phyloP scores from a whole-genome alignment of 2,797 vertebrate genomes.

The Aldrovandia affinis region DNA sequence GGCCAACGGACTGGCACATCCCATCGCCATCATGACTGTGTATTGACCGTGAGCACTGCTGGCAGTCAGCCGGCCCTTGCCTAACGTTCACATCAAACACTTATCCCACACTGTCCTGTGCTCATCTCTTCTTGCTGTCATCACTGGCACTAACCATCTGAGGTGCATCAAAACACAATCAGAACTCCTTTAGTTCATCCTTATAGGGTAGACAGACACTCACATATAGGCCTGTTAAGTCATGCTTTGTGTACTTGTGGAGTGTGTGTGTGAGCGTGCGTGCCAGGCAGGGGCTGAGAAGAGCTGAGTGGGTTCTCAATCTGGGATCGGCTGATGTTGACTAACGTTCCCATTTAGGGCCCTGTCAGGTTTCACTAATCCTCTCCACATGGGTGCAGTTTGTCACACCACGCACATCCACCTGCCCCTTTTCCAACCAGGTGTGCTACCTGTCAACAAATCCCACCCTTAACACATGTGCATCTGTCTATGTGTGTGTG shows the following conservation, averaged over 20 bases:
- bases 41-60: too few species aligned
- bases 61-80: too few species aligned
- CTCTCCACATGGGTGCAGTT: not conserved
- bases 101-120: not conserved
- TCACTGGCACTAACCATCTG: too few species aligned
- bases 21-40: too few species aligned
- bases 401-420: not conserved
- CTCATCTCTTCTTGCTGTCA: too few species aligned
- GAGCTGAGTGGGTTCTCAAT: constrained; percentile 19
- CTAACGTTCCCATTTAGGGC: constrained; percentile 17
- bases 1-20: too few species aligned
- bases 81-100: not conserved
- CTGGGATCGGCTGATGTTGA: not conserved
- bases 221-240: too few species aligned
- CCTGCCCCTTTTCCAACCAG: not conserved
- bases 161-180: too few species aligned
- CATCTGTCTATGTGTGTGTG: not conserved
- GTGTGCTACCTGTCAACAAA: not conserved
- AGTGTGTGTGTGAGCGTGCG: constrained; percentile 36
- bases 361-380: constrained; percentile 13
- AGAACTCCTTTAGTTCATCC: too few species aligned
- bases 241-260: too few species aligned
- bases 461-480: not conserved
- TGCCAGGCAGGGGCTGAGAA: constrained; percentile 12
- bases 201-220: too few species aligned